Evolutionary conservation across 1,140 invertebrate species (phyloP).

Genomic region (Caenorhabditis latens): DNA sequence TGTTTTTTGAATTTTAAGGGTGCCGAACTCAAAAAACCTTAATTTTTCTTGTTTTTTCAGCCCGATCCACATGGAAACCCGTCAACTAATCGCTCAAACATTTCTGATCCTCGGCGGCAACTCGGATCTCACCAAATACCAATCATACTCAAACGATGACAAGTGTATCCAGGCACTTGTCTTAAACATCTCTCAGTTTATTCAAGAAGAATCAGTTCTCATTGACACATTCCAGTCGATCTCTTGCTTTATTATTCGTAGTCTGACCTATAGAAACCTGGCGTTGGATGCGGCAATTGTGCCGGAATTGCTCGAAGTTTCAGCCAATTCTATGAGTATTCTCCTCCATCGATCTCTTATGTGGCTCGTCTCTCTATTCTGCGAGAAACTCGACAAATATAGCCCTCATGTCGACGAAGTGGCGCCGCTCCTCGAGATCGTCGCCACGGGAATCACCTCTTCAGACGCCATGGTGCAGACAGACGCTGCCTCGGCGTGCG

Average conservation of each 20-base stretch:
- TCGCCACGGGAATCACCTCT: background rate
- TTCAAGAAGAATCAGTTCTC: background rate
- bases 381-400: conserved; percentile 33
- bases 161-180: background rate
- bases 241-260: conserved; percentile 20
- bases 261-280: background rate
- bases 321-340: background rate
- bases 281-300: conserved; percentile 20
- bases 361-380: conserved; percentile 20
- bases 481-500: conserved; percentile 13
- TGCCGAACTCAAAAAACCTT: no score
- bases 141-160: background rate
- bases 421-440: background rate
- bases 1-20: no score
- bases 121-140: background rate
- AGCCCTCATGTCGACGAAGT: conserved; percentile 26
- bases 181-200: background rate
- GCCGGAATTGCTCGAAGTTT: background rate
- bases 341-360: background rate
- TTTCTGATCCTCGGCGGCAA: background rate
- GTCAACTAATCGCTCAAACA: background rate
- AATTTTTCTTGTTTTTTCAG: no score
- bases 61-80: background rate
- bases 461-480: conserved; percentile 32
- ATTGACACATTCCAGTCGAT: conserved; percentile 8